Evolutionary conservation across 2,888 invertebrate genomes (phyloP).

Genomic region (Ormia ochracea): DNA sequence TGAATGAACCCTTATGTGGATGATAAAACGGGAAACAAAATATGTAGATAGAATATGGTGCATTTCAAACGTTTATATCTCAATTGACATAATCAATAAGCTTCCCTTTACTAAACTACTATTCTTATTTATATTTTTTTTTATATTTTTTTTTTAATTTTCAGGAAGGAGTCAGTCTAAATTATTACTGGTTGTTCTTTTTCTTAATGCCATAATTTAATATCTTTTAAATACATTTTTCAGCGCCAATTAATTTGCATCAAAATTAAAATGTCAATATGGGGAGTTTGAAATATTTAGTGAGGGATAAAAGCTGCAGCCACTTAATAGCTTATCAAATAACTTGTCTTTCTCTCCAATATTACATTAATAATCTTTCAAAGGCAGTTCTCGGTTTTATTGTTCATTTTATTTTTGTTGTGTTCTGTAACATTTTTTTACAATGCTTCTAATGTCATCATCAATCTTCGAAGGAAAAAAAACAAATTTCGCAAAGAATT

Average conservation of each 20-base stretch:
- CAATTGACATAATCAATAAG: too few species aligned
- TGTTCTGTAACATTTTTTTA: conserved; percentile 63
- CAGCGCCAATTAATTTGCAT: not conserved
- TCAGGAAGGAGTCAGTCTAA: too few species aligned
- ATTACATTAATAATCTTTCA: conserved; percentile 36
- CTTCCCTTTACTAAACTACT: too few species aligned
- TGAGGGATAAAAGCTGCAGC: conserved; percentile 50
- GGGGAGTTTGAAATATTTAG: conserved; percentile 72
- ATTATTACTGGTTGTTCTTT: too few species aligned
- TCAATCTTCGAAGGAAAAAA: conserved; percentile 70
- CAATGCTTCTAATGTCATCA: conserved; percentile 76
- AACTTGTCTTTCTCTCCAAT: conserved; percentile 41
- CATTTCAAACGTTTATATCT: too few species aligned
- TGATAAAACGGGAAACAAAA: too few species aligned
- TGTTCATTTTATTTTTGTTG: conserved; percentile 29
- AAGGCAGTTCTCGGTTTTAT: conserved; percentile 29
- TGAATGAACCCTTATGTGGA: too few species aligned
- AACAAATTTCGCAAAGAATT: conserved; percentile 16
- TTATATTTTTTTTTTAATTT: too few species aligned
- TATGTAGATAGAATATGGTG: too few species aligned
- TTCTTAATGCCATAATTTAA: too few species aligned
- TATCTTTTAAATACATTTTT: not conserved
- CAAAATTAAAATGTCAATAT: conserved; percentile 74
- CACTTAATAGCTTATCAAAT: conserved; percentile 65
- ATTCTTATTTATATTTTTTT: too few species aligned